A percentile compares a stretch with the other conserved stretches of the same genome.
These are phyloP conservation scores for Sicus ferrugineus DNA, from an alignment of 2,888 invertebrate species.

Conservation along the genomic window DNA sequence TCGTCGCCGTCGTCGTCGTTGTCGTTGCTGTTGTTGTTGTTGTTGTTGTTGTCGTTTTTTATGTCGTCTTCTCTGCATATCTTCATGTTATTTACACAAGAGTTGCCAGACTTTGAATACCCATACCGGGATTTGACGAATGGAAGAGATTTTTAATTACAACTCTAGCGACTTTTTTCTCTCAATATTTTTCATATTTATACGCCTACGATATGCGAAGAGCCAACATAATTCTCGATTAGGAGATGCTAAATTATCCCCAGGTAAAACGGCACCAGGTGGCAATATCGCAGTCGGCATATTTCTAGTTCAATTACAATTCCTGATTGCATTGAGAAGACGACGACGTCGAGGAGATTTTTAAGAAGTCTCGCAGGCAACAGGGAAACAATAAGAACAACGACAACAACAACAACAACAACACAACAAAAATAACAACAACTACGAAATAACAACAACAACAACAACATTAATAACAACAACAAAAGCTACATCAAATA, in stretches of 20 bases:
- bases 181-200: too few species aligned
- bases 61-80: neutral
- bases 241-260: too few species aligned
- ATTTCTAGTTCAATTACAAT: neutral
- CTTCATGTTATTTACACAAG: neutral
- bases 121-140: too few species aligned
- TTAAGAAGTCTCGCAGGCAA: neutral
- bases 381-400: neutral
- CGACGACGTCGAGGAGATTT: neutral
- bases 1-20: neutral
- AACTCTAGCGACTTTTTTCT: too few species aligned
- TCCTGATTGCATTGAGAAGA: conserved; percentile 8
- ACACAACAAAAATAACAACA: neutral
- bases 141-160: neutral
- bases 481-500: neutral
- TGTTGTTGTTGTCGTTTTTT: neutral
- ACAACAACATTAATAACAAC: conserved; percentile 21
- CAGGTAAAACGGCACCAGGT: too few species aligned
- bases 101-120: too few species aligned
- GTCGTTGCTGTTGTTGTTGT: neutral
- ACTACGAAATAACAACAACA: neutral
- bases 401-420: neutral
- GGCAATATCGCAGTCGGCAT: neutral
- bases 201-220: too few species aligned
- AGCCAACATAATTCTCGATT: too few species aligned